Evolutionary conservation across 2,797 vertebrate species (phyloP).

Genomic region (Labeo calbasu): DNA sequence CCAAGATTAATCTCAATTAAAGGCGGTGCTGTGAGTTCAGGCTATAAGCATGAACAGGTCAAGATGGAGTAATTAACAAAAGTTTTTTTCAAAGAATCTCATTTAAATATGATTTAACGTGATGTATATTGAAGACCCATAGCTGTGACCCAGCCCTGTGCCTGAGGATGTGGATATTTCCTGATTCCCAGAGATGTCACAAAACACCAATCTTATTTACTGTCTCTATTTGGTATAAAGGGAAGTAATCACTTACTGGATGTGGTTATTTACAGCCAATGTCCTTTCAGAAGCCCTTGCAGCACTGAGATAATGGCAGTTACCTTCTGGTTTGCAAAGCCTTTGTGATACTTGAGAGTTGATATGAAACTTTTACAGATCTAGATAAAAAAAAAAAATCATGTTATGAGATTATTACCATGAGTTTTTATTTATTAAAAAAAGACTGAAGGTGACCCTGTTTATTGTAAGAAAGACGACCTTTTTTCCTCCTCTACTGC

Average conservation of each 20-base stretch:
- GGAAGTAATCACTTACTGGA: slow-evolving; percentile 45
- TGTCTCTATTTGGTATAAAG: slow-evolving; percentile 15
- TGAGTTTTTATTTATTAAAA: not conserved
- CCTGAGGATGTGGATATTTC: slow-evolving; percentile 3
- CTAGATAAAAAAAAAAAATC: not conserved
- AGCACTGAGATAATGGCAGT: not conserved
- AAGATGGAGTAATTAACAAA: slow-evolving; percentile 34
- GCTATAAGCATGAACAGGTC: slow-evolving; percentile 29
- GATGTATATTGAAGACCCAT: not conserved
- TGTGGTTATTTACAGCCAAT: slow-evolving; percentile 22
- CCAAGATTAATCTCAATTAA: slow-evolving; percentile 31
- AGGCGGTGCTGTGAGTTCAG: slow-evolving; percentile 24
- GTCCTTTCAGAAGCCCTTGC: slow-evolving; percentile 22
- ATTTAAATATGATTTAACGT: slow-evolving; percentile 23
- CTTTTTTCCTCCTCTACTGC: slow-evolving; percentile 4
- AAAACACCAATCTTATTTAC: slow-evolving; percentile 21
- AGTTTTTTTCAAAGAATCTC: slow-evolving; percentile 45
- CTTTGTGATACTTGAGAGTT: not conserved
- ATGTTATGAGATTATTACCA: not conserved
- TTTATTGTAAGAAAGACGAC: slow-evolving; percentile 4
- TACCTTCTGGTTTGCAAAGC: slow-evolving; percentile 12
- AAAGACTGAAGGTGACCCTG: not conserved
- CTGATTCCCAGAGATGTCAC: slow-evolving; percentile 31
- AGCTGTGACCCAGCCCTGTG: not conserved
- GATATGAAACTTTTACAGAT: not conserved